A percentile compares a stretch with the other conserved stretches of the same genome.
Evolutionary conservation across 2,113 vertebrate genomes (phyloP).

Genomic region (Morphnarchus princeps): DNA sequence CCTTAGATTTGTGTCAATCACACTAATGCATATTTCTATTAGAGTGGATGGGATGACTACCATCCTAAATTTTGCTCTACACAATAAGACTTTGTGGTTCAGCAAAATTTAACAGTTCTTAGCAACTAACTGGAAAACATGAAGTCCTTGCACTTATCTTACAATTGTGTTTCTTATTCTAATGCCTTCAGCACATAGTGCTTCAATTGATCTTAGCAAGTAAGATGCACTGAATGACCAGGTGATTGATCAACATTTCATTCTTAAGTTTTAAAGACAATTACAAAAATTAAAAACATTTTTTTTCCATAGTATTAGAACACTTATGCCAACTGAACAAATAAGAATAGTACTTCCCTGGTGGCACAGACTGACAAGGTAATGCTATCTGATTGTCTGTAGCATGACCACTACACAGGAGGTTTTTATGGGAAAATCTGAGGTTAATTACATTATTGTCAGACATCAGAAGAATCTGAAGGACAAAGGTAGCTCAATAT

Average conservation of each 20-base stretch:
- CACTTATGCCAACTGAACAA: neutral
- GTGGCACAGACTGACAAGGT: neutral
- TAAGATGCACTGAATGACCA: neutral
- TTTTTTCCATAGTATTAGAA: neutral
- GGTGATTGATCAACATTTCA: neutral
- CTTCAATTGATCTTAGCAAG: neutral
- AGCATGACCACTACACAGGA: neutral
- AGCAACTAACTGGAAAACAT: neutral
- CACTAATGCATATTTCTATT: neutral
- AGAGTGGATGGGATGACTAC: neutral
- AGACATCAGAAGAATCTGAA: neutral
- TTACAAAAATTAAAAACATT: neutral
- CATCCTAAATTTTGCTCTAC: neutral
- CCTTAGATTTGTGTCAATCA: neutral
- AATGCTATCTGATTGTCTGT: neutral
- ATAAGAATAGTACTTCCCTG: neutral
- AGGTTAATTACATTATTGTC: neutral
- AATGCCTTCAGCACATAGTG: neutral
- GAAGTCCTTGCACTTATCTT: neutral
- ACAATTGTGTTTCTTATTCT: neutral
- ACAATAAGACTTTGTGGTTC: neutral
- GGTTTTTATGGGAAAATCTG: neutral
- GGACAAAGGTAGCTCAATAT: neutral
- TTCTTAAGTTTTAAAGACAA: neutral
- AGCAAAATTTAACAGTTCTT: neutral